A percentile compares a stretch with the other conserved stretches of the same genome.
phyloP scores from a whole-genome alignment of 92 coral and sea anemone genomes.

The Actinostola sp. region DNA sequence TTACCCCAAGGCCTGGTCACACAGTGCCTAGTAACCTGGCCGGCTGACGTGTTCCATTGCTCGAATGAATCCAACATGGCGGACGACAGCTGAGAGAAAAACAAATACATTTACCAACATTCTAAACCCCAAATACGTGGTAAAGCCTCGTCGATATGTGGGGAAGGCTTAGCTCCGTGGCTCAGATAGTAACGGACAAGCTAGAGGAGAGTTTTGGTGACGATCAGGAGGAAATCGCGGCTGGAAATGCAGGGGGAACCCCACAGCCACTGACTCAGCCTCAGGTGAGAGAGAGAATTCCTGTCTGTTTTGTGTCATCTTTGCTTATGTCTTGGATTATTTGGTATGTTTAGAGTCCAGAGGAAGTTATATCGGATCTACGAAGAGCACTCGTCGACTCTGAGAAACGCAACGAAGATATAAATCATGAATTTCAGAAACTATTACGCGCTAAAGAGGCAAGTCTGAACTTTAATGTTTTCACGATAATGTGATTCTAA shows the following conservation, averaged over 20 bases:
- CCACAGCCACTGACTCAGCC: slow-evolving; percentile 20
- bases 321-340: neutral
- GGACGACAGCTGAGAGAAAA: slow-evolving; percentile 27
- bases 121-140: neutral
- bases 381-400: slow-evolving; percentile 69
- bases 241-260: slow-evolving; percentile 38
- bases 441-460: slow-evolving; percentile 87
- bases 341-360: slow-evolving; percentile 26
- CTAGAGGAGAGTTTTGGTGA: slow-evolving; percentile 90
- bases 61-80: slow-evolving; percentile 40
- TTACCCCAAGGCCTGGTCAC: slow-evolving; percentile 22
- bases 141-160: slow-evolving; percentile 70
- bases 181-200: slow-evolving; percentile 93
- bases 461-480: slow-evolving; percentile 3
- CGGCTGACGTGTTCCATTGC: slow-evolving; percentile 57
- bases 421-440: slow-evolving; percentile 84
- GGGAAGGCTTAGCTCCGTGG: slow-evolving; percentile 88
- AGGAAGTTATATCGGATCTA: slow-evolving; percentile 46
- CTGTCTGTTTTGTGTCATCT: neutral
- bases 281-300: slow-evolving; percentile 7
- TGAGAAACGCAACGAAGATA: slow-evolving; percentile 79
- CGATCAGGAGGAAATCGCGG: slow-evolving; percentile 54
- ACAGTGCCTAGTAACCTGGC: slow-evolving; percentile 36
- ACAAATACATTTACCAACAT: slow-evolving; percentile 9
- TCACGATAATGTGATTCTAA: too few species aligned